Evolutionary conservation across 2,888 invertebrate species (phyloP), one percentile per base, ranked within the genome.

Genomic region (Cephus pygmeus): DNA sequence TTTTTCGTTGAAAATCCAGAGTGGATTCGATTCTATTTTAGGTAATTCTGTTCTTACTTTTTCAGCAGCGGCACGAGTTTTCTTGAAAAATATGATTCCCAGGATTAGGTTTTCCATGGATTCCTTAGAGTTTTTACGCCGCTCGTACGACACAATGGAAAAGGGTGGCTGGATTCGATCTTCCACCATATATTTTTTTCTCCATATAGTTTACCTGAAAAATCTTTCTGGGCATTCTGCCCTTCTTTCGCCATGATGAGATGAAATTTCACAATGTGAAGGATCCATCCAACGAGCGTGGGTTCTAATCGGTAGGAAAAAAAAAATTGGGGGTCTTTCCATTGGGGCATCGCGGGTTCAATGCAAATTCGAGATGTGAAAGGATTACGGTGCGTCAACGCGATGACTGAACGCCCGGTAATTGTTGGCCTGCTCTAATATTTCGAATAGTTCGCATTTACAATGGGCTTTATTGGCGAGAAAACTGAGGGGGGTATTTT

Each of bases 401-500:
- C 85, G 90, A 91, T 91, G 91, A 91, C 90, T 88, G 91, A 91
- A 87, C 91, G 91, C 82, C 87, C 85, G 87, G 89, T 91, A 91
- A 91, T 91, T 90, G 89, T 85, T 83, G 83, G 80, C 81, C 79
- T 85, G 87, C 86, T 90, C 89, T 90, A 90, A 91, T 91, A 91
- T 91, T 90, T 90, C 91, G 89, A 90, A 91, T 91, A 91, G 91
- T 91, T 91, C 87, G 90, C 91, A 91, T 91, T 90, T 90, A 91
- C 91, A 91, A 91, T 89, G 86, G 89, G 89, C 88, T 90, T 90
- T 89, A 90, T 90, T 90, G 90, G 89, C 89, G 88, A 87, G 87
- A 89, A 90, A 90, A 87, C 88, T 85, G 83, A 83, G 85, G 85
- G 83, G 82, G 87, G 85, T 86, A 87, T 88, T 89, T 88, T 84